These are phyloP conservation scores for Piscicola geometra DNA, from an alignment of 2,888 invertebrate species.

Conservation along the genomic window DNA sequence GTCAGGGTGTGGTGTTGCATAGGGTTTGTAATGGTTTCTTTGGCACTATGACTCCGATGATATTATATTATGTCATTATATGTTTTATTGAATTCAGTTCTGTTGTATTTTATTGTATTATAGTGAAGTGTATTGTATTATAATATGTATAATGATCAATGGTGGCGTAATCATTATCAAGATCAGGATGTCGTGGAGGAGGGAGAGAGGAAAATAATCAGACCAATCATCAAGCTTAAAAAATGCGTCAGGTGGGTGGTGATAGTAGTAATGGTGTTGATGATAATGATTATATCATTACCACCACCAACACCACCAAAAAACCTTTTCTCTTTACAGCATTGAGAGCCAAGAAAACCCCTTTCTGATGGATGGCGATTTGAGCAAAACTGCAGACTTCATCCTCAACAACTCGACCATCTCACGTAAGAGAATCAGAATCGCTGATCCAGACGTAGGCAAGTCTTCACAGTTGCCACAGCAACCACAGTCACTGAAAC, in stretches of 20 bases:
- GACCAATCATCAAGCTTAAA: slow-evolving; percentile 29
- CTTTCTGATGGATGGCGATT: slow-evolving; percentile 89
- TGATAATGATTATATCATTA: neutral
- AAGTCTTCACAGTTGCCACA: neutral
- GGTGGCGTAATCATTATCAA: no score
- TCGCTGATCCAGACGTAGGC: slow-evolving; percentile 46
- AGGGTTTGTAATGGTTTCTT: no score
- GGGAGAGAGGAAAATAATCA: neutral
- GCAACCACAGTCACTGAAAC: neutral
- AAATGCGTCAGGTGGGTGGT: slow-evolving; percentile 31
- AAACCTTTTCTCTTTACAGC: slow-evolving; percentile 4
- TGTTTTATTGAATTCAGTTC: no score
- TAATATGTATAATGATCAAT: neutral
- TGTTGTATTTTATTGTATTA: no score
- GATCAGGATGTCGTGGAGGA: neutral
- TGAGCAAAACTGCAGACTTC: slow-evolving; percentile 89
- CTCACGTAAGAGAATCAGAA: slow-evolving; percentile 50
- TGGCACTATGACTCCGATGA: no score
- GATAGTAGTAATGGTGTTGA: neutral
- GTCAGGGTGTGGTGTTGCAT: no score
- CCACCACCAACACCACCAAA: neutral
- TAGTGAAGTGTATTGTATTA: neutral
- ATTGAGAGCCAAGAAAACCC: slow-evolving; percentile 91
- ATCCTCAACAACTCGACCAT: slow-evolving; percentile 69
- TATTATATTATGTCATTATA: no score